Conservation (phyloP, 2,113 vertebrate species). For the Leucosticte australis region DNA sequence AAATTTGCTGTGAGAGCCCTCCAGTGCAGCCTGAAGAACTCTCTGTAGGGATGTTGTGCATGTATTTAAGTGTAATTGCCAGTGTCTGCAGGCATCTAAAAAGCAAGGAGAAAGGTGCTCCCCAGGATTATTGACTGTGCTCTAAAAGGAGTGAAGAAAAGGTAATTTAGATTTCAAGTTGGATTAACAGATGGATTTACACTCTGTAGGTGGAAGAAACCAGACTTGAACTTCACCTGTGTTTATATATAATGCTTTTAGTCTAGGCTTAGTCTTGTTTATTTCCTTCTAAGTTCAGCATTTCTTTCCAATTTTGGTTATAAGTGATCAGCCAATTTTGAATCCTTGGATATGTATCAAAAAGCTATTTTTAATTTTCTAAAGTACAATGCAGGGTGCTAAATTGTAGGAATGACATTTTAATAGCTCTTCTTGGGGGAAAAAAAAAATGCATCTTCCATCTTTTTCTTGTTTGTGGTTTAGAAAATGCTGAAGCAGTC, state of each 20-base stretch:
- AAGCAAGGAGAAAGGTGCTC: background rate
- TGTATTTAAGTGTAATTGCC: background rate
- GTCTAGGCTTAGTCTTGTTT: background rate
- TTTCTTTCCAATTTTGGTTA: constrained; percentile 11
- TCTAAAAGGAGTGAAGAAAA: background rate
- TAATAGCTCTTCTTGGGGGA: background rate
- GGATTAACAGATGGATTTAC: background rate
- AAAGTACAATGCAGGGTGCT: background rate
- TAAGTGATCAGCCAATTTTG: background rate
- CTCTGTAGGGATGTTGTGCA: background rate
- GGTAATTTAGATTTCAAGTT: background rate
- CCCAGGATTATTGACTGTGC: background rate
- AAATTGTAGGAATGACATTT: constrained; percentile 9
- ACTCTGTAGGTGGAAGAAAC: background rate
- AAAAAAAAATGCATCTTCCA: background rate
- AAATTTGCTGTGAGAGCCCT: background rate
- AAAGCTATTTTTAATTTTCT: constrained; percentile 8
- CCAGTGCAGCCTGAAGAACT: background rate
- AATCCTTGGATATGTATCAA: constrained; percentile 1
- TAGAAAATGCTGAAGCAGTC: background rate
- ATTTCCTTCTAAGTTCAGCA: background rate
- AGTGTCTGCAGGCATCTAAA: background rate
- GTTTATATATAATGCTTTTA: background rate
- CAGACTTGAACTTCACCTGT: background rate
- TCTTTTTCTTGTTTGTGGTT: background rate